phyloP scores from a whole-genome alignment of 2,797 vertebrate species.

The Anas georgica region DNA sequence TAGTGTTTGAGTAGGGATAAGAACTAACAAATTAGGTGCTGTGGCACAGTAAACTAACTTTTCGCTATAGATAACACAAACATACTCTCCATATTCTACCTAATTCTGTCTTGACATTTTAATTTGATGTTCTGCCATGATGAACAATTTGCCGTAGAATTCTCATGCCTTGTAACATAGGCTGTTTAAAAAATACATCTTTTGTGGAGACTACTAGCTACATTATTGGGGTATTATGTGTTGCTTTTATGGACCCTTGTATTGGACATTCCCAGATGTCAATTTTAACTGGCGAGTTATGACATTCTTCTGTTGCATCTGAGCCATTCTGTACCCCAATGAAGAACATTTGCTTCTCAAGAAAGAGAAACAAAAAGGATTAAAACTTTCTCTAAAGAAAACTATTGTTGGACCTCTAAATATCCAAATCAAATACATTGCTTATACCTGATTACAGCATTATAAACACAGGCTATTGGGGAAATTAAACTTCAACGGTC shows the following conservation, averaged over 20 bases:
- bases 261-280: conserved; percentile 57
- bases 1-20: conserved; percentile 20
- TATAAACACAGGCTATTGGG: conserved; percentile 60
- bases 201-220: conserved; percentile 61
- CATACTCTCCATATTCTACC: conserved; percentile 30
- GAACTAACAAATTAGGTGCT: neutral
- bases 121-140: conserved; percentile 70
- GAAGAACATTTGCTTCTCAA: conserved; percentile 70
- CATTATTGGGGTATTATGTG: conserved; percentile 41
- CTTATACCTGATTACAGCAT: conserved; percentile 63
- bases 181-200: conserved; percentile 44
- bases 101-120: conserved; percentile 61
- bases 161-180: conserved; percentile 71
- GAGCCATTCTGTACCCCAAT: conserved; percentile 63
- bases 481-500: conserved; percentile 70
- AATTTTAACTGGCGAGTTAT: conserved; percentile 66
- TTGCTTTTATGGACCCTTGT: conserved; percentile 65
- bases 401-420: conserved; percentile 46
- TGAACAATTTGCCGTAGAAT: conserved; percentile 77
- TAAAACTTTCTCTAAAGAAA: conserved; percentile 62
- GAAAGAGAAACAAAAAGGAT: conserved; percentile 68
- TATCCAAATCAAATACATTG: conserved; percentile 47
- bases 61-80: conserved; percentile 13
- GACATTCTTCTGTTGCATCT: conserved; percentile 65
- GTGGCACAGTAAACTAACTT: conserved; percentile 27